Percentiles rank a stretch among this genome's conserved stretches.
These are phyloP conservation scores for Somateria mollissima DNA, from an alignment of 2,797 vertebrate genomes.

Conservation along the genomic window DNA sequence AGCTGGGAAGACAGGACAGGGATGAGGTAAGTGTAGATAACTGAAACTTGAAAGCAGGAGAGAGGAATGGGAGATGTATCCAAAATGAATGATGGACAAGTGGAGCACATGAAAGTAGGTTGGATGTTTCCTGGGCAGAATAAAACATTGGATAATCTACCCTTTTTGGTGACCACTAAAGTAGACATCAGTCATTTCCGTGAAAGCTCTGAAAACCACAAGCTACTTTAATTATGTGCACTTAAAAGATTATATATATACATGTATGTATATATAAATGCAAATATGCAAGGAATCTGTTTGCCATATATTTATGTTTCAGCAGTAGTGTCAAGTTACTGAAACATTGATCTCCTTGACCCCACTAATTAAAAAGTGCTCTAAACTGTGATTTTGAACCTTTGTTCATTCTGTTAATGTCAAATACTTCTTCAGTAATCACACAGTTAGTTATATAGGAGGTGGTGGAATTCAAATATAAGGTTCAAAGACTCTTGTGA, in stretches of 20 bases:
- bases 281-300: neutral
- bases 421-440: neutral
- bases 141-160: neutral
- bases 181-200: neutral
- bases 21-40: neutral
- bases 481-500: neutral
- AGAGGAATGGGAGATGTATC: neutral
- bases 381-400: neutral
- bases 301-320: neutral
- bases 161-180: neutral
- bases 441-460: neutral
- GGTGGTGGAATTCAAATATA: neutral
- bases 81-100: neutral
- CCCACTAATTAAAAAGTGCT: neutral
- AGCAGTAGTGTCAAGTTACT: neutral
- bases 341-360: neutral
- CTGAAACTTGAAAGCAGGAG: neutral
- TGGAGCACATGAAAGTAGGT: neutral
- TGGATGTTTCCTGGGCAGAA: neutral
- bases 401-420: neutral
- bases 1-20: neutral
- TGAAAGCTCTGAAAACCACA: neutral
- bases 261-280: neutral
- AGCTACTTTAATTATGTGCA: neutral
- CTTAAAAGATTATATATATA: neutral